Base-by-base conservation (phyloP, 2,113 vertebrate species). In the Plecotus auritus region DNA sequence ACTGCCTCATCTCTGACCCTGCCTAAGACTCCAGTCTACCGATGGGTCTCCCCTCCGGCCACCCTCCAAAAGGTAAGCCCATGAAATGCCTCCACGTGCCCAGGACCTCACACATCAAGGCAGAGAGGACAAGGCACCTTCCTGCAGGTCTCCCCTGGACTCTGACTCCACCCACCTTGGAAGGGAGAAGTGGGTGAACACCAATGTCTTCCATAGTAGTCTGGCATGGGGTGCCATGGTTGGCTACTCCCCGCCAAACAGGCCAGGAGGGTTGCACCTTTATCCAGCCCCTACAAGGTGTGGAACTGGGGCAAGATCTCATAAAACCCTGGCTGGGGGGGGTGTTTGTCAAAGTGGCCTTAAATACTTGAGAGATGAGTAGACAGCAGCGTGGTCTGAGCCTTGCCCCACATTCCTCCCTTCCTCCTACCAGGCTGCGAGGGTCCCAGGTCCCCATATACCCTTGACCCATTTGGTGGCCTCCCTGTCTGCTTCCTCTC, bases 121-220 rank as follows among this genome's bases (percentile, higher is more conserved):
- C 74, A 77, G 61, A 84, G 42, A 80, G 78, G 69, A 89, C 70
- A 64, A 45, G 83, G 70, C 30, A 47, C 64, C 80, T 98, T 98
- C 98, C 98, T 97, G 97, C 84, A 35, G 98, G 97, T 98, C 97
- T 98, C 98, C 98, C 97, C 10, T 45, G 26, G 23, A 26, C 32
- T 49, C 67, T 42, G 13, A 56, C 85, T 80, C 95, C 59, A 83
- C 77, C 37, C 35, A 42, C 26, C 47, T 35, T 30, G 42, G n/a
- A 23, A 74, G 51, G 61, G 91, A 90, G 96, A 97, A 86, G 96
- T 96, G 97, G 98, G 98, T 96, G 97, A 98, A 96, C 95, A 69
- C 95, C 54, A 84, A 6, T 90, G n/a, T 81, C 97, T 98, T 97
- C 98, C 98, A 98, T 98, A 98, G 98, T 97, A 98, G 98, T 98